phyloP scores from a whole-genome alignment of 2,797 vertebrate species.

The Arctocebus calabarensis region DNA sequence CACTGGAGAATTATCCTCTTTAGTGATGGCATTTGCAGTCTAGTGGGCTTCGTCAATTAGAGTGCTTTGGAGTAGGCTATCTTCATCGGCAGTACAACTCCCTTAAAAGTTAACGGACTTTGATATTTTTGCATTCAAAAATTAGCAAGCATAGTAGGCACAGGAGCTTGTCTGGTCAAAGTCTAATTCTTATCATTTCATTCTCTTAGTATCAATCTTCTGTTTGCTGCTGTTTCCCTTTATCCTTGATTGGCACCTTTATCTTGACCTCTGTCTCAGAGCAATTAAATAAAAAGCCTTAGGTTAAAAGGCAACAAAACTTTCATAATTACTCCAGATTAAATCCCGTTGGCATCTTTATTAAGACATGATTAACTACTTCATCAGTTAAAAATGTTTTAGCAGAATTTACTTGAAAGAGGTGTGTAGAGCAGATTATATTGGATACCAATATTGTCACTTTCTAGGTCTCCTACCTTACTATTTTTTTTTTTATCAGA shows the following conservation, averaged over 20 bases:
- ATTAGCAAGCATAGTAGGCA: background rate
- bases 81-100: background rate
- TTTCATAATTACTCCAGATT: slow-evolving; percentile 29
- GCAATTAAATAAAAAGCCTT: background rate
- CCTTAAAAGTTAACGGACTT: background rate
- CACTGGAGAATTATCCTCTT: background rate
- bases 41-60: background rate
- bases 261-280: slow-evolving; percentile 8
- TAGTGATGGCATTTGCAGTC: background rate
- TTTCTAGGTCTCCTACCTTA: background rate
- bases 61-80: background rate
- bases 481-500: background rate
- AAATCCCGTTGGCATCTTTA: slow-evolving; percentile 1
- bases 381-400: background rate
- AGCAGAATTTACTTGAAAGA: slow-evolving; percentile 25
- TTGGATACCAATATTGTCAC: background rate
- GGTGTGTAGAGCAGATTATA: background rate
- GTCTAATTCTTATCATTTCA: background rate
- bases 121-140: background rate
- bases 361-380: background rate
- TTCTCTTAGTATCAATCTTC: background rate
- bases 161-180: background rate
- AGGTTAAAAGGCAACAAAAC: background rate
- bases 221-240: background rate
- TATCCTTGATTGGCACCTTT: background rate